These are phyloP conservation scores for Syndactyla subalaris DNA, from an alignment of 2,797 vertebrate species.

Conservation along the genomic window DNA sequence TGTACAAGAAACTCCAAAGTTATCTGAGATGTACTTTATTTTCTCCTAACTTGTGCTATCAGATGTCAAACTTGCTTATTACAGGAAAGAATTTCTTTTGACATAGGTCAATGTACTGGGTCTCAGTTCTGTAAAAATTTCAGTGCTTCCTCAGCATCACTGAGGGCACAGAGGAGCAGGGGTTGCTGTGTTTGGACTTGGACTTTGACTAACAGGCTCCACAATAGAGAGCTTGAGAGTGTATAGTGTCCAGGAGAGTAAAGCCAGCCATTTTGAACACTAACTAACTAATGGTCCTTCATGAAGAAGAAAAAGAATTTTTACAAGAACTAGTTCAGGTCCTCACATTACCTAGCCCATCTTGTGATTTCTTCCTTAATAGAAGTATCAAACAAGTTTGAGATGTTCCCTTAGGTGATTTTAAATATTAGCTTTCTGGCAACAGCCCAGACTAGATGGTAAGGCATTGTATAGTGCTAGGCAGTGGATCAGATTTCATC, in stretches of 20 bases:
- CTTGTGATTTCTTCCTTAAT: not conserved
- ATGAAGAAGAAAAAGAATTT: not conserved
- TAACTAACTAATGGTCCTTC: not conserved
- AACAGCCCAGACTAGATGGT: not conserved
- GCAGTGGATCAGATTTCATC: not conserved
- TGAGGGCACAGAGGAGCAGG: not conserved
- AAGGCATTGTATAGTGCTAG: not conserved
- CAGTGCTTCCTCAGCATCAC: not conserved
- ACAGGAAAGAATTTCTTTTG: not conserved
- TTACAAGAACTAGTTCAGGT: not conserved
- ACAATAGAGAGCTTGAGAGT: not conserved
- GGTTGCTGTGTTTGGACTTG: not conserved
- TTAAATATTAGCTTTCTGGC: slow-evolving; percentile 13
- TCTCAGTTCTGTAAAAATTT: not conserved
- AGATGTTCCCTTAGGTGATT: slow-evolving; percentile 3
- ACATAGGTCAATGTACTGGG: not conserved
- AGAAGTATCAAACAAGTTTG: slow-evolving; percentile 1
- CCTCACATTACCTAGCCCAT: not conserved
- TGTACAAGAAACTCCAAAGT: not conserved
- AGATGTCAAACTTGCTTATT: not conserved
- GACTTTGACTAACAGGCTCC: not conserved
- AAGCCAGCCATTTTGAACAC: not conserved
- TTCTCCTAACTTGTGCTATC: not conserved
- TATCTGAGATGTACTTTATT: not conserved
- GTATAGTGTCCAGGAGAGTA: not conserved